Evolutionary conservation across 2,888 invertebrate species (phyloP), one percentile per base, ranked within the genome.

Genomic region (Stenichneumon culpator): DNA sequence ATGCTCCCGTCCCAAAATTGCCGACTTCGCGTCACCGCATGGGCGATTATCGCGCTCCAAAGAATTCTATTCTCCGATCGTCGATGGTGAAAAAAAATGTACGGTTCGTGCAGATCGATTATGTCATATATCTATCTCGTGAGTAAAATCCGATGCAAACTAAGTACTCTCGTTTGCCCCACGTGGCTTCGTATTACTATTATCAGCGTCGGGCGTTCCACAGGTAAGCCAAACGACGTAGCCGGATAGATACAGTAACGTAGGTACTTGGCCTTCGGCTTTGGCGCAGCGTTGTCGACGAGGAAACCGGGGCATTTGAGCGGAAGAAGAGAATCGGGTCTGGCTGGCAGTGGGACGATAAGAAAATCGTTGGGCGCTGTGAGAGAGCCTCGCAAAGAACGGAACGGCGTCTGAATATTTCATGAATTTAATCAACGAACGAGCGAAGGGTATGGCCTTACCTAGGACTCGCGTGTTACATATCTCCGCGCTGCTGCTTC

Each of bases 351-450:
- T 44, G 22, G n/a, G 22, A 83, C 54, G 73, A 79, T 79, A 83
- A 75, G 74, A 63, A 75, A 75, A 81, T 75, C 47, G 75, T 81
- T 47, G 65, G 28, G 32, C 57, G 47, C 73, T 32, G 28, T 44
- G 54, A 32, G 65, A 80, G 72, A 11, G 52, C 28, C 6, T 52
- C 19, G n/a, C 44, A 63, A 77, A 74, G 74, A 83, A 74, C 52
- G 80, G 63, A 74, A 72, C 63, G 74, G 65, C 54, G 73, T 63
- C 39, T 82, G 84, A 84, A 87, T 79, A 82, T 87, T 86, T 84
- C 84, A 86, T 86, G 86, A 86, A 86, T 86, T 86, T 86, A 84
- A 86, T 86, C 84, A 85, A 82, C 77, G 67, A 82, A 67, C 44
- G 57, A 74, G 50, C 73, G 25, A 65, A 28, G 22, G 25, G 22